phyloP scores from a whole-genome alignment of 2,888 invertebrate species.

The Iselma pallidipennis region DNA sequence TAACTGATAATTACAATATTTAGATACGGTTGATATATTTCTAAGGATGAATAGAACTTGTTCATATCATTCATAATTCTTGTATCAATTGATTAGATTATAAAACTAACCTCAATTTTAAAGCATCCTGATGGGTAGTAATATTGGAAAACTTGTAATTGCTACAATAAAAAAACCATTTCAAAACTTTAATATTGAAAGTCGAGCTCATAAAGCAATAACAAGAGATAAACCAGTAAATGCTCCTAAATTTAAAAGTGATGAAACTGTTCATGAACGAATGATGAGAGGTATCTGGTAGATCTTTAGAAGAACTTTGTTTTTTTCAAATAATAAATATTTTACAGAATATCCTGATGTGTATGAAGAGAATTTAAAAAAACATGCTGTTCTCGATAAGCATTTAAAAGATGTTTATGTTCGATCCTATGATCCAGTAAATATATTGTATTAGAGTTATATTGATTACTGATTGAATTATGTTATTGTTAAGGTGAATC shows the following conservation, averaged over 20 bases:
- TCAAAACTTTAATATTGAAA: conserved; percentile 75
- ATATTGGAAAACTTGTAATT: conserved; percentile 68
- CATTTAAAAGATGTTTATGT: conserved; percentile 76
- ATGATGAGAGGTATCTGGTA: conserved; percentile 64
- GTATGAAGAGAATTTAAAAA: conserved; percentile 64
- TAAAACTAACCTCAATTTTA: conserved; percentile 27
- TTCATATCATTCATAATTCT: background rate
- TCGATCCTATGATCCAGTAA: conserved; percentile 58
- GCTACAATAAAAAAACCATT: conserved; percentile 61
- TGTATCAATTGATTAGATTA: background rate
- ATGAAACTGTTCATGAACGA: conserved; percentile 66
- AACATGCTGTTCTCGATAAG: conserved; percentile 65
- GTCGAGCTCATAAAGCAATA: conserved; percentile 73
- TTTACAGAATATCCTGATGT: conserved; percentile 64
- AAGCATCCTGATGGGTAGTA: conserved; percentile 50
- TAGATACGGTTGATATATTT: too few species aligned
- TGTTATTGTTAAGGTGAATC: conserved; percentile 41
- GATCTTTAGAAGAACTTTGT: too few species aligned
- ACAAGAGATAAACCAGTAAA: conserved; percentile 63
- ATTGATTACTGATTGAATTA: conserved; percentile 10
- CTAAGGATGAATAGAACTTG: too few species aligned
- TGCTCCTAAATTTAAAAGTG: conserved; percentile 71
- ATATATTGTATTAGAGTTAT: conserved; percentile 16
- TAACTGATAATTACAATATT: too few species aligned
- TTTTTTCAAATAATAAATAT: background rate